Evolutionary conservation across 2,113 vertebrate genomes (phyloP), one percentile per base, ranked within the genome.

Genomic region (Corvus hawaiiensis): DNA sequence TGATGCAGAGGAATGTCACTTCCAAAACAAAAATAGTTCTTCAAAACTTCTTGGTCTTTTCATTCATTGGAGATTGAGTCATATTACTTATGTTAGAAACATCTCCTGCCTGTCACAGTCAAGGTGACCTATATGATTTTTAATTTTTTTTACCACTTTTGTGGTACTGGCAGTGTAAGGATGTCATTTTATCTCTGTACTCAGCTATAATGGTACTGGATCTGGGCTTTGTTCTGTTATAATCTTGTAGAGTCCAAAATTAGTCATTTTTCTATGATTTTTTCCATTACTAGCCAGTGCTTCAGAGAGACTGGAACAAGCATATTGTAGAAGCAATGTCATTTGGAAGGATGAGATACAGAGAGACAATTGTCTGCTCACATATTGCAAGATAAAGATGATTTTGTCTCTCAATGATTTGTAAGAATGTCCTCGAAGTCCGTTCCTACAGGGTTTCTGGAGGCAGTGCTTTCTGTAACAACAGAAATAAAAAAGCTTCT

Each of bases 361-460:
- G 64, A 77, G 56, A 84, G 80, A 92, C 79, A 89, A 93, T 92
- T 93, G 76, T 84, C 92, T 94, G 86, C 56, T 96, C 80, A 62
- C 64, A 75, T 90, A 77, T 58, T 37, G 16, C 61, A 81, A 95
- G 55, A 80, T 77, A 62, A 81, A 90, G 64, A 75, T 93, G 76
- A 96, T 93, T 93, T 95, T 94, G 68, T 93, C 72, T 92, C 48
- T 75, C 68, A 67, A 2, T 0, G 0, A 67, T 87, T 64, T 81
- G 18, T 84, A 67, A 90, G 37, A 87, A 59, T 78, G 72, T 61
- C 86, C 56, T 94, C n/a, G 6, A 72, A 84, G 56, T 84, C 64
- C 54, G 15, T 78, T 92, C 41, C 17, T 81, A 17, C 51, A 63
- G 35, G 35, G n/a, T 84, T 92, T 90, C 75, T 77, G 76, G 64